These are phyloP conservation scores for Ctenodactylus gundi DNA, from an alignment of 2,113 vertebrate species.

Conservation along the genomic window DNA sequence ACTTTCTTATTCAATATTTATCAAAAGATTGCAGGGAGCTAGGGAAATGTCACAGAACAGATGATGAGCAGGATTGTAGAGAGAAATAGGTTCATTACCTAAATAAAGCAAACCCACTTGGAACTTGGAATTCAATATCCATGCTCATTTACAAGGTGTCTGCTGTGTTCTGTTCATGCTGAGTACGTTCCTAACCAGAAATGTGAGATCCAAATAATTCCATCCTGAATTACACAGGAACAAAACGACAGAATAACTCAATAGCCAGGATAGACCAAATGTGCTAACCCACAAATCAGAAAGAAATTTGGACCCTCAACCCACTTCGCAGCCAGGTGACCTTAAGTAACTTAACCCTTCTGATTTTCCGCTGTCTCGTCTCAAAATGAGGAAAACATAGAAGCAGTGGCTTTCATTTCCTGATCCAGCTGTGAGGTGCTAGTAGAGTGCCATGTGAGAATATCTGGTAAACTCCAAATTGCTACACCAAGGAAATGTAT, in stretches of 20 bases:
- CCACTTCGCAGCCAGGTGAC: not conserved
- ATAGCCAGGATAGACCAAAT: not conserved
- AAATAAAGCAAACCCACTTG: not conserved
- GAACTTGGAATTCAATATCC: constrained; percentile 19
- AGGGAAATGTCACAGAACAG: not conserved
- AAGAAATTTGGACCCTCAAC: not conserved
- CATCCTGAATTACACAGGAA: not conserved
- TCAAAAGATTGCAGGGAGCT: not conserved
- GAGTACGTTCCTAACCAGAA: not conserved
- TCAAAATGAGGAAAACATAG: not conserved
- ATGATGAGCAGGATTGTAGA: not conserved
- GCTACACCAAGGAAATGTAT: not conserved
- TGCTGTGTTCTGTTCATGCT: not conserved
- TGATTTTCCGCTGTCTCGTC: not conserved
- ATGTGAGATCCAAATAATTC: constrained; percentile 25
- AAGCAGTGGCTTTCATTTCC: too few species aligned
- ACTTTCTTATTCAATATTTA: constrained; percentile 21
- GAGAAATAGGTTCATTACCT: not conserved
- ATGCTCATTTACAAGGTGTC: not conserved
- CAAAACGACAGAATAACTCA: constrained; percentile 38
- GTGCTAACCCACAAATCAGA: not conserved
- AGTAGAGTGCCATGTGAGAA: not conserved
- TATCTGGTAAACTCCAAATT: not conserved
- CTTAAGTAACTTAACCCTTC: not conserved
- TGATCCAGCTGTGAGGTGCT: not conserved